Conservation (phyloP, 1,140 invertebrate genomes). For the Pseudomyrmex pallidus region DNA sequence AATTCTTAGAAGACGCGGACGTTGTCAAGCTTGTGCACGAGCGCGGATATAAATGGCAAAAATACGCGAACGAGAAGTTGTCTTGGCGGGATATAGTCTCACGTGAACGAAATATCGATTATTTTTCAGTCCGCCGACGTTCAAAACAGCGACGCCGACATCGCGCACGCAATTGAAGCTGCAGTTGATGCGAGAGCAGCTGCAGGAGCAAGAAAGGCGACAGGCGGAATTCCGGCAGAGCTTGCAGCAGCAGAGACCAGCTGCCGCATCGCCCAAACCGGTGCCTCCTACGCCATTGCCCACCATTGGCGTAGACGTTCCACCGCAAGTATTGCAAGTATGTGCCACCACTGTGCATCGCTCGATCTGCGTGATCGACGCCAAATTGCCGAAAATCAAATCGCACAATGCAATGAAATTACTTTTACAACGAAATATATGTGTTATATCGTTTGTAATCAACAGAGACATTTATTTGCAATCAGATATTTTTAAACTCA, state of each 20-base stretch:
- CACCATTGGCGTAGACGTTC: conserved; percentile 89
- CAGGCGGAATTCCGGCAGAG: conserved; percentile 85
- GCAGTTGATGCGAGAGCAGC: conserved; percentile 93
- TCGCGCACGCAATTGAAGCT: conserved; percentile 94
- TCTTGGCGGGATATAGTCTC: conserved; percentile 24
- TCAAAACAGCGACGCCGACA: conserved; percentile 92
- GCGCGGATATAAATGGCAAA: conserved; percentile 31
- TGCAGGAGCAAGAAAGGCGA: conserved; percentile 90
- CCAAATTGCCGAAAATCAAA: conserved; percentile 33
- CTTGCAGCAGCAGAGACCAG: conserved; percentile 86
- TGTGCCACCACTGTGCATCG: conserved; percentile 56
- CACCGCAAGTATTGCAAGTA: conserved; percentile 92
- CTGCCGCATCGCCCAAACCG: conserved; percentile 84
- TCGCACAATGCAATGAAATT: background rate
- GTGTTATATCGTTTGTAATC: background rate
- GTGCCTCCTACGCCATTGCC: conserved; percentile 86
- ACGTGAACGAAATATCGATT: conserved; percentile 45
- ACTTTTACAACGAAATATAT: background rate
- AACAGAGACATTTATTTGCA: too few species aligned
- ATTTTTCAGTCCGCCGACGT: conserved; percentile 91
- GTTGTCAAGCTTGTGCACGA: background rate
- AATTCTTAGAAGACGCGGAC: background rate
- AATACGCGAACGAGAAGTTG: background rate
- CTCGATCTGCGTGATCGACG: conserved; percentile 13
- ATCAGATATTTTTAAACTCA: too few species aligned